Evolutionary conservation across 2,888 invertebrate species (phyloP).

Genomic region (Sicus ferrugineus): DNA sequence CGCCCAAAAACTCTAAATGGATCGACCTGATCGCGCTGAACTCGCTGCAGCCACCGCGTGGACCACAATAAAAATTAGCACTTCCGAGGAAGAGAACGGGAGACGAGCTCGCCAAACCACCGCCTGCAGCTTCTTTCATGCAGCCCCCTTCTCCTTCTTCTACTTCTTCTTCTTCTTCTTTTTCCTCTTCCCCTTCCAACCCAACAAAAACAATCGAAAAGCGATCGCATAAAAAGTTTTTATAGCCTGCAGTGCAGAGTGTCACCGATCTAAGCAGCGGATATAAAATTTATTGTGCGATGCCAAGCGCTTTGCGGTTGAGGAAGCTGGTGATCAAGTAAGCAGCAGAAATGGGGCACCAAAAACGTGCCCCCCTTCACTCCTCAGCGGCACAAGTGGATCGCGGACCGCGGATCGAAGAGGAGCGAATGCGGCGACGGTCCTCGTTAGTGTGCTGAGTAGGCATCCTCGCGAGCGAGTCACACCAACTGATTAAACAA

Average conservation of each 20-base stretch:
- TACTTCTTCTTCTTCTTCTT: no score
- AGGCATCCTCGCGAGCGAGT: slow-evolving; percentile 11
- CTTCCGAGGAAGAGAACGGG: no score
- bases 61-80: slow-evolving; percentile 19
- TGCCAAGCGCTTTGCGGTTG: slow-evolving; percentile 45
- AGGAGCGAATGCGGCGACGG: background rate
- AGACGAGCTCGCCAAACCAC: no score
- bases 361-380: background rate
- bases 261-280: slow-evolving; percentile 18
- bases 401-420: background rate
- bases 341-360: slow-evolving; percentile 39
- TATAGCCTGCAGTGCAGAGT: background rate
- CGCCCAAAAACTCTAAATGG: background rate
- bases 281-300: slow-evolving; percentile 43
- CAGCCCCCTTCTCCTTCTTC: no score
- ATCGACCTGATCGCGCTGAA: background rate
- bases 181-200: no score
- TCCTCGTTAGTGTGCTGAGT: background rate
- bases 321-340: no score
- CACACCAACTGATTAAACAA: slow-evolving; percentile 55
- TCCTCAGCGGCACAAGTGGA: background rate
- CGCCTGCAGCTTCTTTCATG: no score
- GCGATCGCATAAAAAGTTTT: slow-evolving; percentile 22
- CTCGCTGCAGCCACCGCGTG: background rate
- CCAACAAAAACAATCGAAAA: slow-evolving; percentile 14